Evolutionary conservation across 2,888 invertebrate species (phyloP).

Genomic region (Tetheella fluctuosa): DNA sequence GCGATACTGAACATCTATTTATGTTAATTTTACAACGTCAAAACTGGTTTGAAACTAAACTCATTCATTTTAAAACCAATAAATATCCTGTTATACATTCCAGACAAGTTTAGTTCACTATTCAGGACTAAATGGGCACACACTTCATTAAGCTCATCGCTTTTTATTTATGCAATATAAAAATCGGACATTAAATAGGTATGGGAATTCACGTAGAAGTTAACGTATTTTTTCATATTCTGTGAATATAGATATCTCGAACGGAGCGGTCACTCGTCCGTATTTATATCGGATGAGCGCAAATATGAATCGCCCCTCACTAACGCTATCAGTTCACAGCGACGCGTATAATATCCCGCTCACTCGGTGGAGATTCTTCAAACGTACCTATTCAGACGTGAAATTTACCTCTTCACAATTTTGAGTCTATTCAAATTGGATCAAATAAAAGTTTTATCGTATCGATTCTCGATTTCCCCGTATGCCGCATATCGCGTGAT

Average conservation of each 20-base stretch:
- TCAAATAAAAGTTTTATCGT: conserved; percentile 74
- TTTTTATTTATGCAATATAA: neutral
- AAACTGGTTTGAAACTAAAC: too few relatives aligned
- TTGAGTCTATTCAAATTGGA: conserved; percentile 66
- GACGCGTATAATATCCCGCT: neutral
- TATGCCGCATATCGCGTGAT: conserved; percentile 44
- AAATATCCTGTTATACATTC: too few relatives aligned
- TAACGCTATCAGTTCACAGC: neutral
- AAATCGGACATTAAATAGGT: neutral
- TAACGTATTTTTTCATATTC: neutral
- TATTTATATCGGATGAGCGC: conserved; percentile 3
- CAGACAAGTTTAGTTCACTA: too few relatives aligned
- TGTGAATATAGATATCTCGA: neutral
- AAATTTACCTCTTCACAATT: conserved; percentile 29
- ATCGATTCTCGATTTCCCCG: conserved; percentile 62
- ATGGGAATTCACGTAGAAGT: neutral
- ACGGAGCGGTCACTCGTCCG: neutral
- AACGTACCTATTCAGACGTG: conserved; percentile 19
- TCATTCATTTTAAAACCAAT: too few relatives aligned
- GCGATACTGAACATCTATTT: neutral
- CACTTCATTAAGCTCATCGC: neutral
- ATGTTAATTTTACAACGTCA: neutral
- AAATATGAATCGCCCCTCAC: neutral
- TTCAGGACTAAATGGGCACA: too few relatives aligned
- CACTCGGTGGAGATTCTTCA: neutral